Evolutionary conservation across 2,888 invertebrate species (phyloP).

Genomic region (Morpho helenor): DNA sequence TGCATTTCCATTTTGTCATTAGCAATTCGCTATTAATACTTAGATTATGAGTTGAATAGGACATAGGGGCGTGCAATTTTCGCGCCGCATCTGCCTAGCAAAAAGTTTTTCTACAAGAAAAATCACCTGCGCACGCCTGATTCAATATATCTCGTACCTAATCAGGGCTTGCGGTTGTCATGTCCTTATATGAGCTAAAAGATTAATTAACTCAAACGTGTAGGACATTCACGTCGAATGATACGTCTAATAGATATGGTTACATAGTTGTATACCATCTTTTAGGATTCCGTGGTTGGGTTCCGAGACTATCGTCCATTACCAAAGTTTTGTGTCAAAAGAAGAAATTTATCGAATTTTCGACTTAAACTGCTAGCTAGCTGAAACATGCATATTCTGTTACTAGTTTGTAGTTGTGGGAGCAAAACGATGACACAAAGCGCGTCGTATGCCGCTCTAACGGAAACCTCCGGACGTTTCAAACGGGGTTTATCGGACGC

Average conservation of each 20-base stretch:
- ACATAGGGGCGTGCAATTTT: slow-evolving; percentile 76
- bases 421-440: no score
- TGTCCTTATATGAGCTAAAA: slow-evolving; percentile 16
- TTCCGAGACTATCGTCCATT: no score
- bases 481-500: no score
- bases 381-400: no score
- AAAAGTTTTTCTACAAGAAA: slow-evolving; percentile 66
- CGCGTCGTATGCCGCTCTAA: no score
- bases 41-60: slow-evolving; percentile 65
- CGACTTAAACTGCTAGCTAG: no score
- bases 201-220: slow-evolving; percentile 15
- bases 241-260: slow-evolving; percentile 4
- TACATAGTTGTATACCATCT: slow-evolving; percentile 1
- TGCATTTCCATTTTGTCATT: slow-evolving; percentile 74
- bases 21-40: slow-evolving; percentile 72
- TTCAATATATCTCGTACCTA: slow-evolving; percentile 39
- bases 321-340: no score
- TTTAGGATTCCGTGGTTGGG: background rate
- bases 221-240: background rate
- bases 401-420: no score
- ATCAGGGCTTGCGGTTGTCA: slow-evolving; percentile 30
- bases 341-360: no score
- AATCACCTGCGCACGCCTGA: slow-evolving; percentile 63
- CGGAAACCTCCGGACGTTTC: no score
- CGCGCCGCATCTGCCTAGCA: slow-evolving; percentile 56